Evolutionary conservation across 1,140 invertebrate species (phyloP), one percentile per base, ranked within the genome.

Genomic region (Mactra quadrangularis): DNA sequence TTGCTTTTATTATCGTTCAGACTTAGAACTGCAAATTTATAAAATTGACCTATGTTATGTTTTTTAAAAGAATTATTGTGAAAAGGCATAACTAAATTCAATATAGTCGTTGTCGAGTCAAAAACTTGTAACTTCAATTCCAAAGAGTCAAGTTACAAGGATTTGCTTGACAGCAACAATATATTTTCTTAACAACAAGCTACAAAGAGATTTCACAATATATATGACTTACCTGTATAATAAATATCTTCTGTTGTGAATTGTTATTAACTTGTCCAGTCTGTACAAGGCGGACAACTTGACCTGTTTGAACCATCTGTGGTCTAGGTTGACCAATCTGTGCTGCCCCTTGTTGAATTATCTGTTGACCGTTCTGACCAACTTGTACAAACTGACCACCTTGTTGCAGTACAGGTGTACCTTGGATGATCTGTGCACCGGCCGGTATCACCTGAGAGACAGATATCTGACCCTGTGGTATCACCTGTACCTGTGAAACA

Each of bases 171-270:
- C n/a, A n/a, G n/a, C n/a, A n/a, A n/a, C n/a, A n/a, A n/a, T n/a
- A n/a, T n/a, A n/a, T n/a, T n/a, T n/a, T n/a, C n/a, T n/a, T n/a
- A n/a, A n/a, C n/a, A n/a, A n/a, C n/a, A n/a, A n/a, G n/a, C n/a
- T n/a, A n/a, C n/a, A n/a, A n/a, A n/a, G n/a, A n/a, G n/a, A n/a
- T n/a, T n/a, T n/a, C n/a, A n/a, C n/a, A n/a, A n/a, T n/a, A n/a
- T n/a, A n/a, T n/a, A n/a, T n/a, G 27, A 68, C 22, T 47, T 47
- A 68, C 64, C 64, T 68, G 64, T 47, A 68, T 68, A 17, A 68
- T 68, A 25, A 68, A 68, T 35, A 68, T 68, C 41, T 68, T 68
- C 64, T 68, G 64, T 31, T 68, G 64, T 15, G 3, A 31, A 25
- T 68, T 68, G 13, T 50, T 38, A 41, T 68, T 68, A 1, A 27